Conservation (phyloP, 2,888 invertebrate genomes). For the Byasa hedistus region DNA sequence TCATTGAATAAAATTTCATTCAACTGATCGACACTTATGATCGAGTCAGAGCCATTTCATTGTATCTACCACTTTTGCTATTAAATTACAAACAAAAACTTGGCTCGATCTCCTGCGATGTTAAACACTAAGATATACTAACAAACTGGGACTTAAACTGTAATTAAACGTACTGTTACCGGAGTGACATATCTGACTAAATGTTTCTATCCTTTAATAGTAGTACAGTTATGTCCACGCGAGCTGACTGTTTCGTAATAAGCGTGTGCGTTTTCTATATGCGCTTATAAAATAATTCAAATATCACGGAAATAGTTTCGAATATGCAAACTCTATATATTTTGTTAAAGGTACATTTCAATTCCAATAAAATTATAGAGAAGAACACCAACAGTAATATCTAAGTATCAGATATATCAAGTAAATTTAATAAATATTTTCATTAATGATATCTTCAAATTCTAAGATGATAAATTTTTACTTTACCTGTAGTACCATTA, state of each 20-base stretch:
- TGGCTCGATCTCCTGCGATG: slow-evolving; percentile 54
- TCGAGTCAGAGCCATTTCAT: not conserved
- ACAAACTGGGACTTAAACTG: slow-evolving; percentile 60
- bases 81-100: slow-evolving; percentile 63
- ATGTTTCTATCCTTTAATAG: slow-evolving; percentile 73
- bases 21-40: not conserved
- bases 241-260: slow-evolving; percentile 67
- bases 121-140: slow-evolving; percentile 60
- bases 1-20: not conserved
- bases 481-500: too few species aligned
- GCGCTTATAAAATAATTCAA: slow-evolving; percentile 59
- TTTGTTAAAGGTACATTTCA: not conserved
- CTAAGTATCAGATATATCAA: too few species aligned
- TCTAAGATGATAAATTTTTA: too few species aligned
- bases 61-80: slow-evolving; percentile 45
- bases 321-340: slow-evolving; percentile 6
- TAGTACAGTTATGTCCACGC: slow-evolving; percentile 62
- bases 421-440: too few species aligned
- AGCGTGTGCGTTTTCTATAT: slow-evolving; percentile 52
- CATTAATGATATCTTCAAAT: too few species aligned
- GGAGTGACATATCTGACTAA: slow-evolving; percentile 72
- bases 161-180: slow-evolving; percentile 73
- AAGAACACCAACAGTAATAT: too few species aligned
- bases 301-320: slow-evolving; percentile 39
- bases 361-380: too few species aligned